A percentile compares a stretch with the other conserved stretches of the same genome.
Evolutionary conservation across 2,888 invertebrate species (phyloP).

Genomic region (Andricus curvator): DNA sequence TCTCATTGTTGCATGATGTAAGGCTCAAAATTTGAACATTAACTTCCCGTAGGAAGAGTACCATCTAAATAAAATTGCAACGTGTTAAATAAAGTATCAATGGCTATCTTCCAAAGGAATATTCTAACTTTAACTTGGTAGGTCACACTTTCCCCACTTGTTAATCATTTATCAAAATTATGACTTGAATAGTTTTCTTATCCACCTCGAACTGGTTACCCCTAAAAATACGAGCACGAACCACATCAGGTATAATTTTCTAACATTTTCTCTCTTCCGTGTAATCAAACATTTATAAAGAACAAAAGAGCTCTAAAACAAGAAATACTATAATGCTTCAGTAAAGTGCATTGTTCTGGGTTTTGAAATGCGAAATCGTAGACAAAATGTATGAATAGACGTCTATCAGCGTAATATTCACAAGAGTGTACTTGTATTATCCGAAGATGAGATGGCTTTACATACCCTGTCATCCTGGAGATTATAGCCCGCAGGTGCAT

Average conservation of each 20-base stretch:
- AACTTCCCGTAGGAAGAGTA: no score
- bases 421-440: not conserved
- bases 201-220: no score
- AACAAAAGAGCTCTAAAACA: not conserved
- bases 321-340: not conserved
- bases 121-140: no score
- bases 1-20: no score
- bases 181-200: no score
- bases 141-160: no score
- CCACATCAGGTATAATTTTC: not conserved
- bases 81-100: no score
- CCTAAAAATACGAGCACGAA: not conserved
- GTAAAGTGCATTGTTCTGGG: not conserved
- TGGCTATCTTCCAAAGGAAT: no score
- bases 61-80: no score
- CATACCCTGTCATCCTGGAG: conserved; percentile 47
- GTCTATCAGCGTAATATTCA: not conserved
- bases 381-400: not conserved
- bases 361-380: not conserved
- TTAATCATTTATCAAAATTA: no score
- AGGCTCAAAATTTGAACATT: no score
- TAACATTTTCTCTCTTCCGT: not conserved
- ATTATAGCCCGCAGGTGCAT: conserved; percentile 44
- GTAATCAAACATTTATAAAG: not conserved
- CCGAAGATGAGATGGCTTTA: not conserved